Conservation (phyloP, 2,888 invertebrate species). For the Drosophila seclusa region DNA sequence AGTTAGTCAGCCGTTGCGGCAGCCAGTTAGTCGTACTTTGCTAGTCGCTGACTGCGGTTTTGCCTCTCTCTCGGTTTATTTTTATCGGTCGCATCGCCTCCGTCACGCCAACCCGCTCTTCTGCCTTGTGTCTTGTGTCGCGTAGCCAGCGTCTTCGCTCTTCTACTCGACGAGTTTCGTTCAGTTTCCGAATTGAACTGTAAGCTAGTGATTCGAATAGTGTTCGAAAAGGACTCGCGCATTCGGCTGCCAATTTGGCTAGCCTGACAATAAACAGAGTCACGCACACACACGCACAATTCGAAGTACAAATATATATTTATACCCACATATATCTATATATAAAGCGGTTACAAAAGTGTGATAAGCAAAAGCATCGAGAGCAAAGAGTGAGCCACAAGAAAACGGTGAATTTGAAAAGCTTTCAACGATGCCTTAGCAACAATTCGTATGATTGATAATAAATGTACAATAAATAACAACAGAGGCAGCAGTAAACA, state of each 20-base stretch:
- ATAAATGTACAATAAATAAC: constrained; percentile 8
- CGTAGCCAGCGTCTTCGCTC: constrained; percentile 20
- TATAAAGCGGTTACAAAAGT: constrained; percentile 8
- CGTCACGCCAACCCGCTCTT: constrained; percentile 3
- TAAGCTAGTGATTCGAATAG: constrained; percentile 19
- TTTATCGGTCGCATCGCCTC: constrained; percentile 27
- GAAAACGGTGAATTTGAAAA: constrained; percentile 42
- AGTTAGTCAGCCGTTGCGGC: constrained; percentile 72
- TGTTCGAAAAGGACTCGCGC: constrained; percentile 44
- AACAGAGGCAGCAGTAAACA: background rate
- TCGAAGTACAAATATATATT: background rate
- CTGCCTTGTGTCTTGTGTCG: constrained; percentile 22
- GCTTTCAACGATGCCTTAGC: constrained; percentile 31
- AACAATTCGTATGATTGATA: constrained; percentile 39
- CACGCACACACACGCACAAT: background rate
- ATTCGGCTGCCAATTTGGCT: constrained; percentile 27
- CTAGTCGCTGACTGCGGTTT: constrained; percentile 74
- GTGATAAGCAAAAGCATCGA: constrained; percentile 43
- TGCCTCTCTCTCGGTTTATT: constrained; percentile 41
- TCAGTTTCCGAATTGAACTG: constrained; percentile 16
- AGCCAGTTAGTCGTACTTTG: constrained; percentile 77
- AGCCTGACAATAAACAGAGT: constrained; percentile 18
- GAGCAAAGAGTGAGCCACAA: constrained; percentile 21
- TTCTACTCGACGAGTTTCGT: constrained; percentile 9
- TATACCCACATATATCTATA: background rate